Percentiles rank a stretch among this genome's conserved stretches.
These are phyloP conservation scores for Scaptomyza graminum DNA, from an alignment of 1,140 invertebrate genomes.

Conservation along the genomic window DNA sequence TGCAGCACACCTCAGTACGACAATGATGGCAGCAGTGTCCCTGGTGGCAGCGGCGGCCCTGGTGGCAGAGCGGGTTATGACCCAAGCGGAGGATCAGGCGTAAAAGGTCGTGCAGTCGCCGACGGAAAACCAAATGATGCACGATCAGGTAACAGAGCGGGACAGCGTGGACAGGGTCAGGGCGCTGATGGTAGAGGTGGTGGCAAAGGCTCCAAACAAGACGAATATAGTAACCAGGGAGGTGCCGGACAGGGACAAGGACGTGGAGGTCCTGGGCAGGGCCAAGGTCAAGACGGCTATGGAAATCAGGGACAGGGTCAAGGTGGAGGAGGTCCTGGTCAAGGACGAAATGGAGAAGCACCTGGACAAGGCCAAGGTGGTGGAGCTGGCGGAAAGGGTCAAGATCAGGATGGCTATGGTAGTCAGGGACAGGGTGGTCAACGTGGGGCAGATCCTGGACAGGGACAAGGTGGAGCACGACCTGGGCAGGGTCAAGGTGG, in stretches of 20 bases:
- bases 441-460: background rate
- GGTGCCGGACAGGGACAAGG: background rate
- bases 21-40: slow-evolving; percentile 2
- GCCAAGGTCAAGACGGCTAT: background rate
- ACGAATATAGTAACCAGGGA: too few relatives aligned
- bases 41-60: slow-evolving; percentile 7
- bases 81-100: slow-evolving; percentile 6
- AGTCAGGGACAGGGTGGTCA: background rate
- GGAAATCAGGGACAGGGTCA: background rate
- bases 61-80: slow-evolving; percentile 12
- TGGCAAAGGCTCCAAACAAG: too few relatives aligned
- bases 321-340: background rate
- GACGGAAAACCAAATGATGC: slow-evolving; percentile 3
- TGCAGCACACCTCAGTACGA: slow-evolving; percentile 46
- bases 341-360: background rate
- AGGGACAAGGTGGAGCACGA: background rate
- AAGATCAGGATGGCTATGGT: background rate
- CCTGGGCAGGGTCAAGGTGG: background rate
- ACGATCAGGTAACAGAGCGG: background rate
- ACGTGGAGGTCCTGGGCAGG: background rate
- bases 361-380: background rate
- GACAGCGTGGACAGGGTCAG: background rate
- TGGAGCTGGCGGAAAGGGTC: too few relatives aligned
- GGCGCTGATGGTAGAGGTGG: background rate
- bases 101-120: slow-evolving; percentile 6